Conservation (phyloP, 1,140 invertebrate species). For the Prorops nasuta region DNA sequence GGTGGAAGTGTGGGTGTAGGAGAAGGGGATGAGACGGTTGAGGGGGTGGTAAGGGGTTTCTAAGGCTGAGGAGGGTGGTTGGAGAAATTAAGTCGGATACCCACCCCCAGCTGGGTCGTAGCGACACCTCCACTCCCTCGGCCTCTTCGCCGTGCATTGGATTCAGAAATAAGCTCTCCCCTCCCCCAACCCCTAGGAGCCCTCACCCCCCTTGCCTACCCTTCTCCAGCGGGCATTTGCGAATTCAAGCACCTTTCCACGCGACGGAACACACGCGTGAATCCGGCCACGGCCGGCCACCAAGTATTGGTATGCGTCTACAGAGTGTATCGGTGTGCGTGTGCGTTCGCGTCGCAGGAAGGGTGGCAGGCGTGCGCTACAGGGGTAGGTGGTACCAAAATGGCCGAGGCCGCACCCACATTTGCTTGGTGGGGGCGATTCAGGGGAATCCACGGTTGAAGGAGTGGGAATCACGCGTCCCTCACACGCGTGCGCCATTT, state of each 20-base stretch:
- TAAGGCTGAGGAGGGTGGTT: too few species aligned
- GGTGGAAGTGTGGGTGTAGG: conserved; percentile 8
- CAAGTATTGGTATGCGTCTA: conserved; percentile 6
- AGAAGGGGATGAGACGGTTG: conserved; percentile 1
- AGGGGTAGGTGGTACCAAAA: conserved; percentile 50
- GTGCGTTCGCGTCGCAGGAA: conserved; percentile 24
- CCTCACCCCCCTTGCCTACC: background rate
- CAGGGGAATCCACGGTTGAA: conserved; percentile 32
- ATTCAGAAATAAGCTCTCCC: conserved; percentile 49
- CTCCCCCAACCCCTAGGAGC: conserved; percentile 20
- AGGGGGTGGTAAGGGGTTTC: conserved; percentile 12
- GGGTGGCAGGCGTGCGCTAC: conserved; percentile 28
- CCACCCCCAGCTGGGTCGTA: conserved; percentile 24
- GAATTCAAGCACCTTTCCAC: conserved; percentile 23
- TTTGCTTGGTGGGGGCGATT: conserved; percentile 29
- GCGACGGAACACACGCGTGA: conserved; percentile 15
- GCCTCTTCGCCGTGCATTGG: conserved; percentile 32
- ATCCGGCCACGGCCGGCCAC: conserved; percentile 1
- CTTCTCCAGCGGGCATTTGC: conserved; percentile 2
- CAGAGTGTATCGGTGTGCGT: conserved; percentile 13
- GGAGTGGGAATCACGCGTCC: background rate
- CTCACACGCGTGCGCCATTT: background rate
- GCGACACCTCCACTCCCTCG: conserved; percentile 34
- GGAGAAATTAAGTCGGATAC: conserved; percentile 51
- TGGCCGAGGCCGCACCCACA: conserved; percentile 44